Base-by-base conservation (phyloP, 2,797 vertebrate genomes). In the Dendrocincla tyrannina region DNA sequence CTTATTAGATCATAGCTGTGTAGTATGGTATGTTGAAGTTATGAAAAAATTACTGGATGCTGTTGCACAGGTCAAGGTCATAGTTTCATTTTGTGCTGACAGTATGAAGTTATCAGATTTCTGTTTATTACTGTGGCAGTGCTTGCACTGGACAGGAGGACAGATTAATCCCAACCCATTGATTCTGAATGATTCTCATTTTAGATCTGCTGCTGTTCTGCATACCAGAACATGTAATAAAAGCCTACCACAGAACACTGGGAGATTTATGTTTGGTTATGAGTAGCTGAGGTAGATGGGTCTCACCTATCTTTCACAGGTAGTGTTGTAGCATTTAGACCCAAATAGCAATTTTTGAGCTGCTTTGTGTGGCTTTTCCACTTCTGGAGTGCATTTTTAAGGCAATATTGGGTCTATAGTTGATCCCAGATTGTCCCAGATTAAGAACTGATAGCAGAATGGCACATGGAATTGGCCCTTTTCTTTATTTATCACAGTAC, bases 1-100 rank as follows among this genome's bases (percentile, higher is more conserved):
- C 96, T 97, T 97, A 97, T 97, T 98, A 98, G 97, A 97, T 98
- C 97, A 97, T 96, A 96, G 91, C 50, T 2, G 2, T 88, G 81
- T 93, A 94, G 91, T 89, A 67, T 59, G 87, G 75, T 96, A 96
- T 95, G 87, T 96, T 92, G 93, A 95, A 97, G 96, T 97, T 97
- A 97, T 96, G 97, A 97, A 97, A 96, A 96, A 96, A 95, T 91
- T 94, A 95, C 90, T 94, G 88, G 93, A 92, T 94, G 93, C 79
- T 89, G 67, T 97, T 95, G 97, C 97, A 91, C 81, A 89, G 97
- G 96, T 96, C 97, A 97, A 97, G 97, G 97, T 97, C 96, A 56
- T 76, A 60, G 85, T 97, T 97, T 96, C 95, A 84, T 97, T 98
- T 98, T 96, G 90, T 94, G 93, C 97, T 94, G 87, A 97, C 87